These are phyloP conservation scores for Aspidapion aeneum DNA, from an alignment of 2,888 invertebrate genomes.

Conservation along the genomic window DNA sequence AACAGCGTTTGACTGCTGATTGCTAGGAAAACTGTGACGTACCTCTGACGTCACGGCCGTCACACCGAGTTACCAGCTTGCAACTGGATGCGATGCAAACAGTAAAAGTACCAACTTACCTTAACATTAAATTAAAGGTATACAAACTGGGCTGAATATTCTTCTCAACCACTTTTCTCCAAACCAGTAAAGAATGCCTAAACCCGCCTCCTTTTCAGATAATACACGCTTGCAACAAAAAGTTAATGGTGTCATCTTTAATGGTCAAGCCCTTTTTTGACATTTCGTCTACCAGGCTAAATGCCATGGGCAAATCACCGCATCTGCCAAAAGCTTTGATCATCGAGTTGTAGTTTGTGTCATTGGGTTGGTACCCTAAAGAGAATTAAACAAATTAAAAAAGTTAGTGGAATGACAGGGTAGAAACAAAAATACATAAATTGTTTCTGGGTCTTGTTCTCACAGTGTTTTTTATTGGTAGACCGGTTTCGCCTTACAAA, in stretches of 20 bases:
- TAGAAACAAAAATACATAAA: no score
- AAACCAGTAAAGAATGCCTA: conserved; percentile 76
- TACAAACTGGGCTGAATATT: conserved; percentile 65
- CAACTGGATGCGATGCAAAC: no score
- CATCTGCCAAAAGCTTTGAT: conserved; percentile 88
- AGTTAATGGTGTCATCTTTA: conserved; percentile 68
- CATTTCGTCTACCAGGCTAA: conserved; percentile 84
- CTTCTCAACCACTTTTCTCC: conserved; percentile 73
- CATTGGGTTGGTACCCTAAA: conserved; percentile 59
- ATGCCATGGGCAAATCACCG: conserved; percentile 74
- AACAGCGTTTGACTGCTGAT: no score
- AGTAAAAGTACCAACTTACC: background rate
- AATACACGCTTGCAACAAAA: conserved; percentile 81
- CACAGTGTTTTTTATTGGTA: no score
- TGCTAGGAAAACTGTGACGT: no score
- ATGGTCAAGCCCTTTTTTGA: conserved; percentile 56
- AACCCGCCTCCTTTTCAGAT: conserved; percentile 77
- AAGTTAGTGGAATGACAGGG: no score
- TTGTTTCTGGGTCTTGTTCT: no score
- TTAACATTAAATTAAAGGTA: conserved; percentile 77
- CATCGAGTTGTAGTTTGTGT: conserved; percentile 81
- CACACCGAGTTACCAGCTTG: no score
- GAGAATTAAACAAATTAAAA: no score
- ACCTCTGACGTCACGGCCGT: no score
- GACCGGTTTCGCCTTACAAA: no score